Conservation (phyloP, 2,113 vertebrate species). For the Oncorhynchus tshawytscha region DNA sequence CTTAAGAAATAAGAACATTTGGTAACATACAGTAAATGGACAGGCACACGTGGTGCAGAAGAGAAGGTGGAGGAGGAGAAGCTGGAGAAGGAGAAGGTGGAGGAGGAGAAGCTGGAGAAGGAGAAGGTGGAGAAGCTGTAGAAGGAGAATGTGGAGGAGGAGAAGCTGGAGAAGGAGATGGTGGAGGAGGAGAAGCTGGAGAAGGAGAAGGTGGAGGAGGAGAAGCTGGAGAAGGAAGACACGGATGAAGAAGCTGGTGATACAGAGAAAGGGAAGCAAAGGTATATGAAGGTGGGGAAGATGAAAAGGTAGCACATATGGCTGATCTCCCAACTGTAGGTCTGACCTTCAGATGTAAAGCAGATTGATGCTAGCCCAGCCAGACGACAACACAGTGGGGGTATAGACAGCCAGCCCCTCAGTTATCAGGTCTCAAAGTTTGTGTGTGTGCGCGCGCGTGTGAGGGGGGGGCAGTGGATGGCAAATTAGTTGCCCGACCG, state of each 20-base stretch:
- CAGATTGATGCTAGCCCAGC: not conserved
- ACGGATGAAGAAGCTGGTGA: not conserved
- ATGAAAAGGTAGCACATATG: too few relatives aligned
- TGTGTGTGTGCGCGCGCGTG: too few relatives aligned
- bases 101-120: too few relatives aligned
- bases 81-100: too few relatives aligned
- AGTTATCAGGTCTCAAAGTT: too few relatives aligned
- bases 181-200: too few relatives aligned
- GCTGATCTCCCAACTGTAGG: not conserved
- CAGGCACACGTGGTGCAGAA: not conserved
- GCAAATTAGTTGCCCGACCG: too few relatives aligned
- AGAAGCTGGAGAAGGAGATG: not conserved
- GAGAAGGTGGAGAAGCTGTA: too few relatives aligned
- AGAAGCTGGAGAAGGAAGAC: not conserved
- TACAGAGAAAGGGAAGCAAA: not conserved
- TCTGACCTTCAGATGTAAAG: not conserved
- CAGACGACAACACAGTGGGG: not conserved
- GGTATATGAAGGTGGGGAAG: too few relatives aligned
- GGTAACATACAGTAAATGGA: not conserved
- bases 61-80: not conserved
- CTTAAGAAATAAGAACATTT: not conserved
- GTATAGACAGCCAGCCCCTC: too few relatives aligned
- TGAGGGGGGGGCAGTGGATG: constrained; percentile 71
- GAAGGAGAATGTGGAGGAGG: not conserved
- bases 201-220: too few relatives aligned